Evolutionary conservation across 2,888 invertebrate species (phyloP), one percentile per base, ranked within the genome.

Genomic region (Melieria omissa): DNA sequence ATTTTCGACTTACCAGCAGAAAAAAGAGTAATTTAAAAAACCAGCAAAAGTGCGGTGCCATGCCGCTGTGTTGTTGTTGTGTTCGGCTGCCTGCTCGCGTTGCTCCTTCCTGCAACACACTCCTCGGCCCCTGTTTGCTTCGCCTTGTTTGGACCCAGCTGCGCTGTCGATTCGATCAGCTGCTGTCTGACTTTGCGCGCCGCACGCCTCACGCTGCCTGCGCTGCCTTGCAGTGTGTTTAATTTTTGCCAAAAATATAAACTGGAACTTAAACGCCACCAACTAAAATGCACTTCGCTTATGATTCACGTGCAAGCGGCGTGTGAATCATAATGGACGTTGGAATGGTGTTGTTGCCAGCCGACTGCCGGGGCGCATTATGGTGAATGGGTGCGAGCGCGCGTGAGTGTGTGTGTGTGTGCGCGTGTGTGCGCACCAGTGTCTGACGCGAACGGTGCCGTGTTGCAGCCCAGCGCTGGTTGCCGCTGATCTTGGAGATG

Each of bases 1-100:
- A 45, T 42, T 4, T 12, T 65, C 5, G 16, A 83, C 84, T 84
- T 78, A 84, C 84, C 83, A 84, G 74, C 74, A 84, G 80, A 74
- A 84, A 75, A 75, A 82, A 82, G 69, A 83, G 77, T 72, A 83
- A 74, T 79, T 82, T 80, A 65, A 80, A 80, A 75, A 81, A 78
- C 79, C 84, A 81, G 74, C 83, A 82, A 77, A 84, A 83, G 78
- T 83, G 82, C 80, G 69, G 55, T 63, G 77, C 76, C 77, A 77
- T 77, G 68, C 74, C 76, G 74, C 67, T 76, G 52, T 61, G 57
- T 71, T 62, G 57, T 71, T 62, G 52, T 16, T 66, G 12, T 9
- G 14, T 55, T 14, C 57, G 42, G 65, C 45, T 64, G 54, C 54
- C 14, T 55, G 16, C 46, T 45, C 46, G 10, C 55, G 12, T 61